Evolutionary conservation across 2,113 vertebrate genomes (phyloP), one percentile per base, ranked within the genome.

Genomic region (Gasterosteus nipponicus): DNA sequence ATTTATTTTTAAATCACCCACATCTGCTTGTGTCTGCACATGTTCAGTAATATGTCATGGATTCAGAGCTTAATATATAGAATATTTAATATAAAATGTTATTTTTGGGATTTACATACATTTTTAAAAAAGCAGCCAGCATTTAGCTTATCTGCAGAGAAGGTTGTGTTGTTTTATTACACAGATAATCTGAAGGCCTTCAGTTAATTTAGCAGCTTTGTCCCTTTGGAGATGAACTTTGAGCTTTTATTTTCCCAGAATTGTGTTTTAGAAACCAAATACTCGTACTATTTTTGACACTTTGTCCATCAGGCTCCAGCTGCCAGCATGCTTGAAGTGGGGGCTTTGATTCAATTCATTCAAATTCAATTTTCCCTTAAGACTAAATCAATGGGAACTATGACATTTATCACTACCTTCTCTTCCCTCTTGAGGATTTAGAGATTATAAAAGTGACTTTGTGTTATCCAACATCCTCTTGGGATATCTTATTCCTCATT

Each of bases 11-110:
- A 80, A 75, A 76, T 81, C 35, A 70, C 4, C 31, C 14, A 61
- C 77, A 83, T 86, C 63, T 87, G 56, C 69, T 78, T 64, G 75
- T 81, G 76, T 80, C 22, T n/a, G 63, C 31, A 63, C 83, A 69
- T 80, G 73, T 77, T 66, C 54, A 68, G 69, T 78, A 87, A 86
- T 69, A 78, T 63, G 69, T n/a, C 51, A 53, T 31, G 19, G 59
- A 73, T 44, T 69, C 49, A 72, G n/a, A 46, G 64, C 31, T 79
- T 61, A 56, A 31, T 31, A 22, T 39, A 29, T 53, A 35, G 70
- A 41, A 61, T 31, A 66, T 80, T 57, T 71, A 68, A 84, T 84
- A 66, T 80, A 53, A 65, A 62, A 84, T 84, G 46, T 77, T 69
- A 74, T 85, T 83, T 57, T 64, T 69, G 69, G 9, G 70, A 67